A percentile compares a stretch with the other conserved stretches of the same genome.
Conservation (phyloP, 2,797 vertebrate species). For the Hypotaenidia philippensis region DNA sequence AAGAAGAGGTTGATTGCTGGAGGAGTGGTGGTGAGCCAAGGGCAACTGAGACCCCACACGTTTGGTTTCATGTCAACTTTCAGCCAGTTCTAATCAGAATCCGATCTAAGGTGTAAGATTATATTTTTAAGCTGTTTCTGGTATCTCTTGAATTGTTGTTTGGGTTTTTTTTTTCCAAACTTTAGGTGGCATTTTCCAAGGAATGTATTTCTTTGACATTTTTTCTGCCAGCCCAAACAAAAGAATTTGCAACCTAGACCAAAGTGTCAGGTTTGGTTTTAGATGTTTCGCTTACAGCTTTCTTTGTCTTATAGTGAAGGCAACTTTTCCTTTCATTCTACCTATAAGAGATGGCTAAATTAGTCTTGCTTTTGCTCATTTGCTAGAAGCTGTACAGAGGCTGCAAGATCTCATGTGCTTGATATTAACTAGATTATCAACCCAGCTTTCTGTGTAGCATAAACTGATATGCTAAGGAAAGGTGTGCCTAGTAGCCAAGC, state of each 20-base stretch:
- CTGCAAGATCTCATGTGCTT: neutral
- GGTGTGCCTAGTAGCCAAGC: neutral
- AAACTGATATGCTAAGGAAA: neutral
- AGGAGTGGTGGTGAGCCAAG: neutral
- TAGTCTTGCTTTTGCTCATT: neutral
- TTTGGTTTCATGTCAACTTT: neutral
- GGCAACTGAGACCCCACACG: accelerated
- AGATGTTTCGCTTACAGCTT: neutral
- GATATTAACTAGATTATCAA: neutral
- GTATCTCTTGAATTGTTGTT: neutral
- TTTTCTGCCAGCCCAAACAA: neutral
- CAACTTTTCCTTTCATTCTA: neutral
- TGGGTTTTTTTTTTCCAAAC: neutral
- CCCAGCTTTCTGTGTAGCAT: neutral
- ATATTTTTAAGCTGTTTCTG: neutral
- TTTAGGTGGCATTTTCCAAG: neutral
- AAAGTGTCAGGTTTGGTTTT: neutral
- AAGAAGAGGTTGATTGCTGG: neutral
- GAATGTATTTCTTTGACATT: neutral
- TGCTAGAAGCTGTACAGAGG: neutral
- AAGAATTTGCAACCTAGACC: neutral
- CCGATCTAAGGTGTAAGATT: neutral
- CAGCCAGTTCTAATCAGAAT: neutral
- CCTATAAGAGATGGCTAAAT: neutral
- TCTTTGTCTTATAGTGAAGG: neutral